Base-by-base conservation (phyloP, 2,888 invertebrate genomes). In the Phyllotreta striolata region DNA sequence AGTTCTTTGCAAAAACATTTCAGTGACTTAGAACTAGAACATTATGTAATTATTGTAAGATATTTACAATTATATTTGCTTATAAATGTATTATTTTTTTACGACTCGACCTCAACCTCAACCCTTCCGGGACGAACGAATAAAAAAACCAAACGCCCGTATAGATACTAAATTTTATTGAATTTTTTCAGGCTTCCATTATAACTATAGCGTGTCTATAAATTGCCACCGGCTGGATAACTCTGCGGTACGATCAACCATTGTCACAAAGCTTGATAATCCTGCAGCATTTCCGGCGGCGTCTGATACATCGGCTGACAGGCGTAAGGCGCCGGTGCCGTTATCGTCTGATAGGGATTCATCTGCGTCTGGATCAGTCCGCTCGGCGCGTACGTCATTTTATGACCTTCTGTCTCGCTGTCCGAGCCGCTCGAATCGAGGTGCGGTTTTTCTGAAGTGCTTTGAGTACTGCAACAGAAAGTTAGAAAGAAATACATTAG, bases 11-110 rank as follows among this genome's bases (percentile, higher is more conserved):
- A 77, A 75, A 71, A 60, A 51, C 37, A 39, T 49, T 76, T 80
- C 79, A 79, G 74, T 74, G 73, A 71, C 72, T 75, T 80, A 80
- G 80, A 79, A 79, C 79, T 81, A 80, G 49, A 49, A 34, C 0
- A 37, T 74, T n/a, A 77, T 82, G 81, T 82, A 81, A 79, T 80
- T 79, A 79, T 79, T 82, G 82, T 82, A 82, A 82, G 80, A 82
- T 82, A 82, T 82, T 82, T 82, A 81, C 81, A 80, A 81, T 79
- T 82, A 82, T 82, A 82, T 81, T 82, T 81, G 81, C 80, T 81
- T 82, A 81, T 81, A 80, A 81, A 80, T 81, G 80, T 80, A 73
- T 13, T n/a, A 47, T 55, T 35, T 52, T 66, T 60, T 69, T 46
- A 39, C 41, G 9, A 41, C 10, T 41, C 10, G 41, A 10, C 3